Evolutionary conservation across 2,888 invertebrate species (phyloP).

Genomic region (Plemyria rubiginata): DNA sequence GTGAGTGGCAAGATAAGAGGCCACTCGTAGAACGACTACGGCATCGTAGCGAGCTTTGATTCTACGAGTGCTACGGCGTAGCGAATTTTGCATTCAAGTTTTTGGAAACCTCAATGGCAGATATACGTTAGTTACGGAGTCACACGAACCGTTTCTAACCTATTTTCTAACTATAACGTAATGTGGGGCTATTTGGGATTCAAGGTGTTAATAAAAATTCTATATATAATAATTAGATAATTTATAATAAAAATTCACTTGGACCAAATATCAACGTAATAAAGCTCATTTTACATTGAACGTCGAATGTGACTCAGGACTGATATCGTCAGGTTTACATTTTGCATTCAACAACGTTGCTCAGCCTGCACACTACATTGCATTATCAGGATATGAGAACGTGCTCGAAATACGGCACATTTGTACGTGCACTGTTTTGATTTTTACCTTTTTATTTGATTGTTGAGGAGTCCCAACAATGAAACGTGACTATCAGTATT

Average conservation of each 20-base stretch:
- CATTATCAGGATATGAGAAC: constrained; percentile 28
- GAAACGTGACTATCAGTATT: not conserved
- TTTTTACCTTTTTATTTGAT: constrained; percentile 16
- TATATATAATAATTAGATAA: too few species aligned
- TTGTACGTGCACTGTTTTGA: constrained; percentile 20
- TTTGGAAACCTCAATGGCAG: constrained; percentile 13
- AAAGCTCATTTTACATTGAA: constrained; percentile 13
- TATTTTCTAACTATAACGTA: too few species aligned
- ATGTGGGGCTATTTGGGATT: too few species aligned
- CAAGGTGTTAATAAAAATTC: too few species aligned
- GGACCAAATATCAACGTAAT: not conserved
- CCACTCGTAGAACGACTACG: constrained; percentile 34
- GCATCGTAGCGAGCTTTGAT: constrained; percentile 31
- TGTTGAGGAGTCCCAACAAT: not conserved
- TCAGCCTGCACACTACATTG: constrained; percentile 21
- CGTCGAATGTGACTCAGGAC: constrained; percentile 5
- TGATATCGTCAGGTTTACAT: constrained; percentile 18
- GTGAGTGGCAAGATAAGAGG: constrained; percentile 28
- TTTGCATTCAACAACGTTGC: constrained; percentile 24
- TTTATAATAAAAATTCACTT: too few species aligned
- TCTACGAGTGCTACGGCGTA: constrained; percentile 30
- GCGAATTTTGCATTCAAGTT: constrained; percentile 24
- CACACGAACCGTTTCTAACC: constrained; percentile 6
- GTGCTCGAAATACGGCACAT: constrained; percentile 25
- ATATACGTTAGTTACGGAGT: not conserved